phyloP scores from a whole-genome alignment of 2,113 vertebrate genomes.

The Anser cygnoides region DNA sequence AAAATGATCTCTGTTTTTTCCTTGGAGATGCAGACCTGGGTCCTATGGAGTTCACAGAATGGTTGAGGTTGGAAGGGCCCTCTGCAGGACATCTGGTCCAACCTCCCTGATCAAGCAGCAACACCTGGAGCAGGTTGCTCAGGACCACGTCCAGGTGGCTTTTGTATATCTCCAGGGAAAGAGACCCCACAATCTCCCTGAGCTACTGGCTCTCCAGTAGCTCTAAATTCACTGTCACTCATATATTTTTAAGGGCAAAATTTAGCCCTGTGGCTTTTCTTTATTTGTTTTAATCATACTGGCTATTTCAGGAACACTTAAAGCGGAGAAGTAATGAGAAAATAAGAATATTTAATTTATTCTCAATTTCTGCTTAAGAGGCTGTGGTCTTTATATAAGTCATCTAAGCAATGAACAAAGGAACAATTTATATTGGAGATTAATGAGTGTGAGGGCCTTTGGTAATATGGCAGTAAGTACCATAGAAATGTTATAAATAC shows the following conservation, averaged over 20 bases:
- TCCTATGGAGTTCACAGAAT: not conserved
- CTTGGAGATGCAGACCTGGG: not conserved
- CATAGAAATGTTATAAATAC: slow-evolving; percentile 67
- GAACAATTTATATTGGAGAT: slow-evolving; percentile 48
- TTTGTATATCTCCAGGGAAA: not conserved
- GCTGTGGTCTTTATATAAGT: slow-evolving; percentile 54
- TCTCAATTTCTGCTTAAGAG: slow-evolving; percentile 38
- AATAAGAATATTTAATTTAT: slow-evolving; percentile 40
- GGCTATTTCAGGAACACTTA: slow-evolving; percentile 43
- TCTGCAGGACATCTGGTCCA: not conserved
- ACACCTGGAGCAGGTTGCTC: fast-evolving
- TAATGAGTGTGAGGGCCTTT: slow-evolving; percentile 45
- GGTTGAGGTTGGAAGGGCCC: not conserved
- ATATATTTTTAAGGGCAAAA: not conserved
- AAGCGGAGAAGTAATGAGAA: slow-evolving; percentile 38
- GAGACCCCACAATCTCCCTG: not conserved
- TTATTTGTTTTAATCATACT: slow-evolving; percentile 11
- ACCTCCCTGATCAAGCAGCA: not conserved
- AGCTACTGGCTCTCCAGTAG: not conserved
- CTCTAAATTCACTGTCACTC: not conserved
- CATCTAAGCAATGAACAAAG: slow-evolving; percentile 43
- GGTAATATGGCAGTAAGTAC: slow-evolving; percentile 20
- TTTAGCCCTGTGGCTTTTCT: not conserved
- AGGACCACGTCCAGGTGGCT: not conserved
- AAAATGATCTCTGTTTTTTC: not conserved